These are phyloP conservation scores for Magallana ariakensis DNA, from an alignment of 1,140 invertebrate species.

Conservation along the genomic window DNA sequence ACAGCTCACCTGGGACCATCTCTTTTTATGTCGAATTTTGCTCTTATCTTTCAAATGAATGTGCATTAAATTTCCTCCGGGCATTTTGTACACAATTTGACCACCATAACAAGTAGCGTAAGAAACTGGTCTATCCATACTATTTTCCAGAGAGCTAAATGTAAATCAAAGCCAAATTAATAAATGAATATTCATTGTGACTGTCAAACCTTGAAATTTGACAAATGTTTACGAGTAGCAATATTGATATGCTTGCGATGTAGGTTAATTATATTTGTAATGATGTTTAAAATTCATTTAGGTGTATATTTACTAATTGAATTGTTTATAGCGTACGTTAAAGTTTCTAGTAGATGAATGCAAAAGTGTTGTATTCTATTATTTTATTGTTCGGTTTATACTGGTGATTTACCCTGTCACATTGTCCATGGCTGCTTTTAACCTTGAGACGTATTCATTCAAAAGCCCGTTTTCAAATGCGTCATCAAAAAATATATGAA, in stretches of 20 bases:
- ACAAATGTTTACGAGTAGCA: too few species aligned
- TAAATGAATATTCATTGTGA: neutral
- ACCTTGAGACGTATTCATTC: conserved; percentile 95
- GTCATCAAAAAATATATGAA: conserved; percentile 87
- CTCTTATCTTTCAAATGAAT: conserved; percentile 98
- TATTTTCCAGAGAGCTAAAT: conserved; percentile 90
- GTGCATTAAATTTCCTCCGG: conserved; percentile 98
- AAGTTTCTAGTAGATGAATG: too few species aligned
- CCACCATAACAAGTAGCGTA: conserved; percentile 97
- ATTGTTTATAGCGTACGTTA: too few species aligned
- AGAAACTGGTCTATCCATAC: conserved; percentile 95
- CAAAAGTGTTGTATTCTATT: too few species aligned
- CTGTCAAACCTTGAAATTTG: too few species aligned
- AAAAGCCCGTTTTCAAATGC: conserved; percentile 97
- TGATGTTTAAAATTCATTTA: too few species aligned
- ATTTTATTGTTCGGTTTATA: neutral
- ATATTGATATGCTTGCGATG: too few species aligned
- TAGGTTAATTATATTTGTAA: too few species aligned
- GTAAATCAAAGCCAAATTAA: neutral
- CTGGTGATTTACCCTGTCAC: conserved; percentile 86
- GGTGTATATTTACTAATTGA: too few species aligned
- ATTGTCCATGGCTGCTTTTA: conserved; percentile 94
- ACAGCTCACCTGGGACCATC: conserved; percentile 80
- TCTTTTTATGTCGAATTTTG: conserved; percentile 94
- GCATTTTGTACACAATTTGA: conserved; percentile 93